These are phyloP conservation scores for Eunapius fragilis DNA, from an alignment of 37 sponge, comb jelly and placozoan species.

Conservation along the genomic window DNA sequence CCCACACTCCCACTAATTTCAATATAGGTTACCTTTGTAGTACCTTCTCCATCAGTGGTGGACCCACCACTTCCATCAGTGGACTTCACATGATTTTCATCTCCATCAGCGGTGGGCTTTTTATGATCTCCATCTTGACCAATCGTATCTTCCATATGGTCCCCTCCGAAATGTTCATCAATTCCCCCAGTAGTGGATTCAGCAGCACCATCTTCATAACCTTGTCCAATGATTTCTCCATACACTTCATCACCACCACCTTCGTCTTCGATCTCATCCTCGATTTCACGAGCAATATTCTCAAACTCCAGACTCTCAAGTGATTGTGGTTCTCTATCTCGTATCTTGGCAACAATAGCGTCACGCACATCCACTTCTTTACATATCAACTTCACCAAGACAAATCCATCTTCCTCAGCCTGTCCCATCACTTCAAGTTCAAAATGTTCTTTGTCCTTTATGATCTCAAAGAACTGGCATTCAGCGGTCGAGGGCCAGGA, in stretches of 20 bases:
- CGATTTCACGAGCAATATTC: not conserved
- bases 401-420: not conserved
- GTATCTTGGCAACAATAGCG: constrained; percentile 8
- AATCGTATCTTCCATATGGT: not conserved
- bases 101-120: not conserved
- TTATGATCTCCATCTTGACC: not conserved
- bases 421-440: constrained; percentile 6
- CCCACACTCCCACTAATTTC: too few species aligned
- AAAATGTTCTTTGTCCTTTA: not conserved
- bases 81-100: not conserved
- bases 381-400: not conserved
- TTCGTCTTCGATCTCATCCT: constrained; percentile 1
- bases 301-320: constrained; percentile 3
- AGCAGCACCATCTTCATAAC: not conserved
- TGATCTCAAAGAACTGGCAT: constrained; percentile 13
- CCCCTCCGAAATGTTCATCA: not conserved
- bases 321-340: not conserved
- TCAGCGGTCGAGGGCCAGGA: constrained; percentile 29
- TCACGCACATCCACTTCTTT: constrained; percentile 24
- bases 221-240: too few species aligned
- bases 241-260: not conserved
- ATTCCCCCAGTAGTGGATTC: not conserved
- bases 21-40: too few species aligned
- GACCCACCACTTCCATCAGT: too few species aligned
- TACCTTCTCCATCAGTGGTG: too few species aligned